Base-by-base conservation (phyloP, 1,140 invertebrate genomes). In the Nasonia vitripennis region DNA sequence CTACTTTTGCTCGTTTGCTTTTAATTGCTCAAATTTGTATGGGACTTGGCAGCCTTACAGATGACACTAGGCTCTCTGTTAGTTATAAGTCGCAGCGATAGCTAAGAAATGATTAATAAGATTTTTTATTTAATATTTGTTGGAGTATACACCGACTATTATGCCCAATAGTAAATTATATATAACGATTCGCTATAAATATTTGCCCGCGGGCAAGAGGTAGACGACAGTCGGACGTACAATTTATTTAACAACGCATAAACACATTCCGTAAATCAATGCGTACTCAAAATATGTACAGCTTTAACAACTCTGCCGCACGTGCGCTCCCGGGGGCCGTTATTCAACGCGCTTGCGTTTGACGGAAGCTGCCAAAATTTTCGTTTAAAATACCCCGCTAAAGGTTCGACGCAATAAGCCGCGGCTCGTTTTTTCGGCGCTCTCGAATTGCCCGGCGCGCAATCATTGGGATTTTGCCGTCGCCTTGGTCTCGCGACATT, bases 361-460 rank as follows among this genome's bases (percentile, higher is more conserved):
- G 68, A 81, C 45, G 68, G 45, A 45, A 71, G 62, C 37, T 81
- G 79, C 79, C 79, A 81, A 81, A 71, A 81, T 70, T 7, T 45
- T 45, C 37, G 79, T 71, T 71, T 41, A 71, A 81, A 81, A 81
- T 81, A 81, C 48, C n/a, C 67, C n/a, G 31, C 79, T n/a, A 27
- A n/a, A 62, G 55, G 51, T 48, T 81, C 31, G 79, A 71, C 67
- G 37, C 41, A 48, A 70, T 14, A 17, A 68, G 55, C 14, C 55
- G 20, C 17, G 55, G 14, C 9, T 4, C 17, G n/a, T 71, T 81
- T 68, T 34, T 81, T 82, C 34, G 34, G 34, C 34, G 34, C 34
- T 37, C 34, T 37, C 45, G 23, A 2, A 17, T 14, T 2, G 9
- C 14, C 5, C 79, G 23, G 20, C 5, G 55, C 7, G 79, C 68